Conservation (phyloP, 2,888 invertebrate genomes). For the Physocephala rufipes region DNA sequence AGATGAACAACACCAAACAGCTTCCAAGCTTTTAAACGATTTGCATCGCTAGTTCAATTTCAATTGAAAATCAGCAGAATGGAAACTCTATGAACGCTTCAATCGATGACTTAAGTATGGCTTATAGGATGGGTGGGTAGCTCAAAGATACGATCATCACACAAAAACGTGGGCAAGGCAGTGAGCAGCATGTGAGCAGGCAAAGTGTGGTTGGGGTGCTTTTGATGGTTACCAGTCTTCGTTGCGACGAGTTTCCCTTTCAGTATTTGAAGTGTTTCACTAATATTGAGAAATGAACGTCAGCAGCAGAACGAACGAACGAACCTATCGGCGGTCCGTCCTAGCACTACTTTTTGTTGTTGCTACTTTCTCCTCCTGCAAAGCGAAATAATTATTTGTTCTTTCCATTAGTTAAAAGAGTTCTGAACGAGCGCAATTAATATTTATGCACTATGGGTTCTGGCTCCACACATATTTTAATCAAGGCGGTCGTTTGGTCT, state of each 20-base stretch:
- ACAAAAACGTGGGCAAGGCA: not conserved
- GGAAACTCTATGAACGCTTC: conserved; percentile 50
- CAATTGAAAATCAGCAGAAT: conserved; percentile 50
- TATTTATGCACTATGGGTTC: conserved; percentile 22
- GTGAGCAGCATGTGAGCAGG: not conserved
- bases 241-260: conserved; percentile 4
- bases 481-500: not conserved
- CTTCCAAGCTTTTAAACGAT: conserved; percentile 47
- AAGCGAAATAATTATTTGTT: conserved; percentile 22
- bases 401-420: conserved; percentile 18
- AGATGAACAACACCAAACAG: conserved; percentile 33
- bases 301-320: conserved; percentile 2
- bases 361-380: conserved; percentile 8
- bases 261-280: not conserved
- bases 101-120: conserved; percentile 49
- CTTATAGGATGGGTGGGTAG: conserved; percentile 12
- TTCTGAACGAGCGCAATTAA: conserved; percentile 16
- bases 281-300: conserved; percentile 2
- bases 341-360: not conserved
- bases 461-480: conserved; percentile 11
- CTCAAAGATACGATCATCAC: not conserved
- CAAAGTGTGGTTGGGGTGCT: not conserved
- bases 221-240: not conserved
- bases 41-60: conserved; percentile 48
- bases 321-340: too few species aligned